A percentile compares a stretch with the other conserved stretches of the same genome.
Conservation (phyloP, 2,797 vertebrate species). For the Ceryle rudis region DNA sequence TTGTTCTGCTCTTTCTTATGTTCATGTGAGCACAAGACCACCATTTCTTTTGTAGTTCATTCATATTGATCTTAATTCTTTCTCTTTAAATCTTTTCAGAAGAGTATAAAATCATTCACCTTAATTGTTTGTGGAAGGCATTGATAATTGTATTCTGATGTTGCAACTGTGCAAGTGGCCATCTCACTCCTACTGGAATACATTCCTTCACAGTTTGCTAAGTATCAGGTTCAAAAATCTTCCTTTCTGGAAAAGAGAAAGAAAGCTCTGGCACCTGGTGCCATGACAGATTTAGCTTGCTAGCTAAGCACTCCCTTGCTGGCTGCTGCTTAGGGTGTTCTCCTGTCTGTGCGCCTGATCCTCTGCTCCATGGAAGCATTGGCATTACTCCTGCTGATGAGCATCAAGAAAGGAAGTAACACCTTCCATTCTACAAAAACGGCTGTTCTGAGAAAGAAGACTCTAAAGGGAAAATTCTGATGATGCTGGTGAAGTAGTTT, state of each 20-base stretch:
- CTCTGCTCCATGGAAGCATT: neutral
- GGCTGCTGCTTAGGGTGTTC: conserved; percentile 22
- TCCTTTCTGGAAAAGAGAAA: conserved; percentile 33
- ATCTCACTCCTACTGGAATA: accelerated
- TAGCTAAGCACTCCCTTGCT: neutral
- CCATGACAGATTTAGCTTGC: neutral
- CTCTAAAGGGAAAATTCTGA: neutral
- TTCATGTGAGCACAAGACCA: accelerated
- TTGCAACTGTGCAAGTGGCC: neutral
- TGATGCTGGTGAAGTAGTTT: neutral
- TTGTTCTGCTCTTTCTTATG: neutral
- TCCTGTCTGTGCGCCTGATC: neutral
- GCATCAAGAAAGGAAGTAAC: neutral
- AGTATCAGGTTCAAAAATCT: neutral
- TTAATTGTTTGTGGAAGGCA: neutral
- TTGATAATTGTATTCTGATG: neutral
- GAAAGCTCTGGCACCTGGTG: neutral
- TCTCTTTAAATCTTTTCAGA: neutral
- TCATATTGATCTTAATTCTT: accelerated
- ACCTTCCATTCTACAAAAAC: accelerated
- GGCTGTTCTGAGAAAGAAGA: neutral
- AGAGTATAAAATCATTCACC: neutral
- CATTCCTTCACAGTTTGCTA: neutral
- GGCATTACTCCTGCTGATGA: accelerated
- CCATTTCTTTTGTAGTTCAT: neutral